Percentiles rank a stretch among this genome's conserved stretches.
These are phyloP conservation scores for Eptesicus fuscus DNA, from an alignment of 2,113 vertebrate genomes.

Conservation along the genomic window DNA sequence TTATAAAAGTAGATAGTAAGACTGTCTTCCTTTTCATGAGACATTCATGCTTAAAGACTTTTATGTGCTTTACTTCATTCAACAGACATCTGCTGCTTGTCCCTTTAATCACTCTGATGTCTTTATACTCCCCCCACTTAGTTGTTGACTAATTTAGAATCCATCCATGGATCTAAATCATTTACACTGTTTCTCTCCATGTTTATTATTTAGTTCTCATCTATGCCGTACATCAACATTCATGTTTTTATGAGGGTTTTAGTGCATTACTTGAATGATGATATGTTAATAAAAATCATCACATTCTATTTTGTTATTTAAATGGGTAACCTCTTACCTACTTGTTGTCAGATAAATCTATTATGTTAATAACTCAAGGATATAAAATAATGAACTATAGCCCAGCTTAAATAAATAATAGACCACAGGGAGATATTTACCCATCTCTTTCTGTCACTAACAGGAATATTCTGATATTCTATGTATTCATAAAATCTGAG, in stretches of 20 bases:
- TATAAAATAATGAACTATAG: neutral
- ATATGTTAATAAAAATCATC: neutral
- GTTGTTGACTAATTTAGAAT: conserved; percentile 11
- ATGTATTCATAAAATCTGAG: neutral
- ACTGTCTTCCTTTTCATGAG: neutral
- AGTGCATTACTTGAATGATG: conserved; percentile 13
- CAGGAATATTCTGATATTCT: neutral
- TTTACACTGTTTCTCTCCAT: neutral
- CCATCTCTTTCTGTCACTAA: neutral
- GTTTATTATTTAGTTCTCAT: neutral
- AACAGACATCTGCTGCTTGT: neutral
- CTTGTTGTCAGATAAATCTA: neutral
- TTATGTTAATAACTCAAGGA: neutral
- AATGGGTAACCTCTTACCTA: neutral
- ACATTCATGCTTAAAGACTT: neutral
- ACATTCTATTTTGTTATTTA: neutral
- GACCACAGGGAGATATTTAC: neutral
- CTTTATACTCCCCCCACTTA: neutral
- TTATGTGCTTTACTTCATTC: neutral
- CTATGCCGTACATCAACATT: neutral
- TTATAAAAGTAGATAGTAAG: neutral
- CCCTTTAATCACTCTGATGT: neutral
- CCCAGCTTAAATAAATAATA: neutral
- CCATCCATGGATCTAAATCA: neutral
- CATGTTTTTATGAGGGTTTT: neutral